Evolutionary conservation across 2,888 invertebrate genomes (phyloP).

Genomic region (Cheilosia variabilis): DNA sequence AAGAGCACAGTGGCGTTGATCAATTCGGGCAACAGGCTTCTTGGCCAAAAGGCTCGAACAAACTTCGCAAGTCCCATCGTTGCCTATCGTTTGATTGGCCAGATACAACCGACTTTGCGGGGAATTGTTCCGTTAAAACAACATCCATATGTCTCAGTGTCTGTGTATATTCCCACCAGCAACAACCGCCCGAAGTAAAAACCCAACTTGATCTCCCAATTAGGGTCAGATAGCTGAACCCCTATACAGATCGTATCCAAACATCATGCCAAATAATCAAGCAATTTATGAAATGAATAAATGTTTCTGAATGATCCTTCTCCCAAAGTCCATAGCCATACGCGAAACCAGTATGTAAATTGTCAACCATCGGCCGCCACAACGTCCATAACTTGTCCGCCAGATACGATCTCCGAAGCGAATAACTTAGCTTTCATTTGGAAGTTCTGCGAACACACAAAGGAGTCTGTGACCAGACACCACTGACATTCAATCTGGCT

Average conservation of each 20-base stretch:
- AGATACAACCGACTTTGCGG: too few relatives aligned
- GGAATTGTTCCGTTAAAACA: too few relatives aligned
- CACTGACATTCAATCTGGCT: conserved; percentile 60
- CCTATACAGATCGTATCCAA: conserved; percentile 10
- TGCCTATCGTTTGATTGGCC: too few relatives aligned
- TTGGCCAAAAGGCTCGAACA: too few relatives aligned
- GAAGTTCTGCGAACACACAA: conserved; percentile 65
- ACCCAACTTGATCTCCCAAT: conserved; percentile 14
- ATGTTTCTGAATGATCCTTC: conserved; percentile 33
- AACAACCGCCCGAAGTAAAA: not conserved
- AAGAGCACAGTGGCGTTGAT: too few relatives aligned
- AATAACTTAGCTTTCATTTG: conserved; percentile 69
- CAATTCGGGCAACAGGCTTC: too few relatives aligned
- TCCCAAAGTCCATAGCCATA: not conserved
- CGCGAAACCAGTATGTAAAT: conserved; percentile 53
- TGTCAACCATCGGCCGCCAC: conserved; percentile 31
- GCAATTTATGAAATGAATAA: conserved; percentile 51
- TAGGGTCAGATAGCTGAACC: conserved; percentile 9
- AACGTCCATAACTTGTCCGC: conserved; percentile 62
- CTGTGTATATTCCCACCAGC: too few relatives aligned
- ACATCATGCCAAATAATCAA: conserved; percentile 45
- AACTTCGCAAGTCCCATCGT: too few relatives aligned
- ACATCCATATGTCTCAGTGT: too few relatives aligned
- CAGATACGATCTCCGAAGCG: conserved; percentile 62
- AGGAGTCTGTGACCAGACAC: conserved; percentile 35